Conservation (phyloP, 2,888 invertebrate genomes). For the Drosophila anomalata region DNA sequence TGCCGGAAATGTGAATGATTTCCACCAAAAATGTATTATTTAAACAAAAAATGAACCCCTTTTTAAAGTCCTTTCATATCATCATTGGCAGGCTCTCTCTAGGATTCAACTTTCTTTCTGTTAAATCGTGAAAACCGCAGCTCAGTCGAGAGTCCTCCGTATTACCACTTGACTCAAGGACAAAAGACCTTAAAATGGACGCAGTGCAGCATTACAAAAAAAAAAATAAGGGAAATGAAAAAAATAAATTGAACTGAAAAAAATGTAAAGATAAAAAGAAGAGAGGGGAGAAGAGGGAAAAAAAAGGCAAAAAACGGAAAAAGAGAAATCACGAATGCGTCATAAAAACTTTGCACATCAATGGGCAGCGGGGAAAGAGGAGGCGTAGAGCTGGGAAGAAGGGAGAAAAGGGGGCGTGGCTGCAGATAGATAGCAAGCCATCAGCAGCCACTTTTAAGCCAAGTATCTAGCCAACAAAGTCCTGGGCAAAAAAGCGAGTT, state of each 20-base stretch:
- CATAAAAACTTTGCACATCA: slow-evolving; percentile 78
- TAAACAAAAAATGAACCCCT: neutral
- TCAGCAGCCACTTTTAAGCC: slow-evolving; percentile 56
- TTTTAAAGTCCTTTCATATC: neutral
- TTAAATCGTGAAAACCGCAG: slow-evolving; percentile 31
- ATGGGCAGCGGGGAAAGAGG: slow-evolving; percentile 39
- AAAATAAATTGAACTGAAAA: slow-evolving; percentile 29
- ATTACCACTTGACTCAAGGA: slow-evolving; percentile 66
- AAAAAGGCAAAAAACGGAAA: slow-evolving; percentile 33
- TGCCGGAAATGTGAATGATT: neutral
- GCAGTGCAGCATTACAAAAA: slow-evolving; percentile 67
- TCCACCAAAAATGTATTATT: neutral
- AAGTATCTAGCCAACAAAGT: slow-evolving; percentile 62
- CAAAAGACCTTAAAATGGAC: slow-evolving; percentile 71
- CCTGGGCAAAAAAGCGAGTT: slow-evolving; percentile 36
- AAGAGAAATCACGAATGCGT: slow-evolving; percentile 73
- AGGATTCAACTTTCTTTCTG: slow-evolving; percentile 26
- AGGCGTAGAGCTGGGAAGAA: neutral
- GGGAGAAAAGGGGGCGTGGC: slow-evolving; percentile 5
- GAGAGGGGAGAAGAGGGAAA: slow-evolving; percentile 14
- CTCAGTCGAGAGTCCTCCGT: slow-evolving; percentile 25
- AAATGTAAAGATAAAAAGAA: slow-evolving; percentile 25
- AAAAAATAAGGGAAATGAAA: slow-evolving; percentile 7
- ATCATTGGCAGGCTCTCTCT: slow-evolving; percentile 2
- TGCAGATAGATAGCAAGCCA: slow-evolving; percentile 56